phyloP scores from a whole-genome alignment of 2,888 invertebrate species.

The Ennomos fuscantarius region DNA sequence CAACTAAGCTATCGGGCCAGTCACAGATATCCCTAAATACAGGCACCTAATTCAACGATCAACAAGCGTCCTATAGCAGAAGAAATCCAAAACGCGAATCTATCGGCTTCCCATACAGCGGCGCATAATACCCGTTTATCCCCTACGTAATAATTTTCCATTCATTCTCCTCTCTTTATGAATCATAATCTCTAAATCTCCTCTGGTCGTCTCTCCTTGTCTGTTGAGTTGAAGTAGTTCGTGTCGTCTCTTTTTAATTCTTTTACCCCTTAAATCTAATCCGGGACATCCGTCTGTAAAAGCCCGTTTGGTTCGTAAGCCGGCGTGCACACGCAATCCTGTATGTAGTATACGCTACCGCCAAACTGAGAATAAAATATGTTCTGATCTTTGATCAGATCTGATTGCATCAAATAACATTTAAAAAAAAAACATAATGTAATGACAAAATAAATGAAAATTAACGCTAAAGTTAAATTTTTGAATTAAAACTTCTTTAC shows the following conservation, averaged over 20 bases:
- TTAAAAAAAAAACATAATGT: too few relatives aligned
- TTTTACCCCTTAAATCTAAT: slow-evolving; percentile 84
- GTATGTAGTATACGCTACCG: slow-evolving; percentile 14
- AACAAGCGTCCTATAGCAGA: slow-evolving; percentile 31
- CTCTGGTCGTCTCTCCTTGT: slow-evolving; percentile 62
- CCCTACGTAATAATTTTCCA: slow-evolving; percentile 82
- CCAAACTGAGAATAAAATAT: too few relatives aligned
- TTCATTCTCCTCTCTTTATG: slow-evolving; percentile 83
- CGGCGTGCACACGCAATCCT: slow-evolving; percentile 44
- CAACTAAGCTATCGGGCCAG: too few relatives aligned
- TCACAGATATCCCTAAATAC: slow-evolving; percentile 39
- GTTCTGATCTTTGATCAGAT: background rate
- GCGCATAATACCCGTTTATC: slow-evolving; percentile 66
- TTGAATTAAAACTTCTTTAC: too few relatives aligned
- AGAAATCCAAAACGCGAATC: slow-evolving; percentile 52
- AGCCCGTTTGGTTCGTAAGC: slow-evolving; percentile 61
- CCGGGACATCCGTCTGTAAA: slow-evolving; percentile 79
- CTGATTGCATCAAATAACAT: too few relatives aligned
- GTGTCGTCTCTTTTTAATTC: slow-evolving; percentile 69
- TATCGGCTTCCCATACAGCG: slow-evolving; percentile 52
- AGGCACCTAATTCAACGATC: slow-evolving; percentile 55
- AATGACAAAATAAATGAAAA: too few relatives aligned
- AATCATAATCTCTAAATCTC: slow-evolving; percentile 85
- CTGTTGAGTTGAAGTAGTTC: slow-evolving; percentile 52
- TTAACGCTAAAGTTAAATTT: too few relatives aligned